phyloP scores from a whole-genome alignment of 2,888 invertebrate species.

The Caenorhabditis sp. region DNA sequence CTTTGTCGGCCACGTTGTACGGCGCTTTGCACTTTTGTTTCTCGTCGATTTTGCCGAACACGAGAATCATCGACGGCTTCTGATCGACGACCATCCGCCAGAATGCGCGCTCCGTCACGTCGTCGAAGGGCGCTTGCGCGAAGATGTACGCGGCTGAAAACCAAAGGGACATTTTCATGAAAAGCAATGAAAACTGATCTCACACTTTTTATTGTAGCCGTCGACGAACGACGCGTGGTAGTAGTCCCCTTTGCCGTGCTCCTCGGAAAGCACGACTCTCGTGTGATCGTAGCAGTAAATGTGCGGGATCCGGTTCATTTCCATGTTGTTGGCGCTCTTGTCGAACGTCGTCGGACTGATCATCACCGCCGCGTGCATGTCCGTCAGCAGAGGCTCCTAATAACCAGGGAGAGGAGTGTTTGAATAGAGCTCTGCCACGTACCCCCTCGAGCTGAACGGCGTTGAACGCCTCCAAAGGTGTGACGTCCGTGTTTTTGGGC shows the following conservation, averaged over 20 bases:
- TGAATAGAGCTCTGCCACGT: too few species aligned
- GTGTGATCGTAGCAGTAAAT: constrained; percentile 49
- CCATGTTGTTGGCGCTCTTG: constrained; percentile 38
- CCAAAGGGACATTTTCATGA: neutral
- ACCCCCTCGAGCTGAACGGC: too few species aligned
- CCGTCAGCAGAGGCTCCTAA: too few species aligned
- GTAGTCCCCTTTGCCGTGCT: constrained; percentile 25
- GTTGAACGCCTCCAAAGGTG: too few species aligned
- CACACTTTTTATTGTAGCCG: constrained; percentile 38
- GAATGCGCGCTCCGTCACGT: constrained; percentile 20
- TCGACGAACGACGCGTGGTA: constrained; percentile 53
- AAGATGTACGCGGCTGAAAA: constrained; percentile 52
- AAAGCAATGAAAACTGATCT: neutral
- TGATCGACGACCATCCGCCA: constrained; percentile 46
- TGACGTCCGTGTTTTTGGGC: too few species aligned
- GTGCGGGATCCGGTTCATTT: constrained; percentile 42
- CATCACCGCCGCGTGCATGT: too few species aligned
- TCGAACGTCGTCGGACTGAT: too few species aligned
- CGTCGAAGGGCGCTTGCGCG: constrained; percentile 53
- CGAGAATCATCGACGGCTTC: constrained; percentile 52
- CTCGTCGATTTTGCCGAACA: constrained; percentile 51
- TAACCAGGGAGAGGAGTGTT: too few species aligned
- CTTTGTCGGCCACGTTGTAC: constrained; percentile 19
- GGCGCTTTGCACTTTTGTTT: constrained; percentile 27
- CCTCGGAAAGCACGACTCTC: constrained; percentile 30